phyloP scores from a whole-genome alignment of 2,888 invertebrate species.

The Netelia fuscicornis region DNA sequence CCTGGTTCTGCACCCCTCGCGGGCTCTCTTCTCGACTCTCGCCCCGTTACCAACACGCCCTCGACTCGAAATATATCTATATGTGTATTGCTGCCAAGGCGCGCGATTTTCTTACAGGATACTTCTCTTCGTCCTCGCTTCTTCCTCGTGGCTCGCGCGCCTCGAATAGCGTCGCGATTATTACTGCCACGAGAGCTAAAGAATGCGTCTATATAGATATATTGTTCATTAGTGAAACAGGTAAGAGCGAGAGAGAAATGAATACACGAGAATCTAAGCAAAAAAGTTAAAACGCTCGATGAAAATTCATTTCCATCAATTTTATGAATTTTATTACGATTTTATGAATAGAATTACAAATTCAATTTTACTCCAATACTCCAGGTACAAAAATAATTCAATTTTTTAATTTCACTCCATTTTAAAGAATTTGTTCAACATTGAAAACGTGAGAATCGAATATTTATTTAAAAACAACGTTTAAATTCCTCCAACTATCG shows the following conservation, averaged over 20 bases:
- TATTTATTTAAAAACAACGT: neutral
- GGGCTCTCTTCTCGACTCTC: constrained; percentile 32
- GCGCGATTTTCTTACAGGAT: constrained; percentile 38
- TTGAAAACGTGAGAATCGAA: neutral
- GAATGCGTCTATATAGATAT: constrained; percentile 32
- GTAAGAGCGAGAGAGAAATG: constrained; percentile 31
- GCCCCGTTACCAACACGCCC: constrained; percentile 49
- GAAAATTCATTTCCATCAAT: too few relatives aligned
- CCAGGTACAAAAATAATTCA: too few relatives aligned
- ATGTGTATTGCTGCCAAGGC: constrained; percentile 30
- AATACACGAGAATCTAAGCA: constrained; percentile 29
- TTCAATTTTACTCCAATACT: too few relatives aligned
- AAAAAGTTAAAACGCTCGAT: constrained; percentile 4
- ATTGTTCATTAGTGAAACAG: constrained; percentile 9
- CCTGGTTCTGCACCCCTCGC: constrained; percentile 52
- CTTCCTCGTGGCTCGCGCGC: constrained; percentile 36
- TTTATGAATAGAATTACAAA: too few relatives aligned
- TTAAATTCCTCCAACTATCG: neutral
- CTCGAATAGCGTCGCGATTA: constrained; percentile 45
- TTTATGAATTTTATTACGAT: too few relatives aligned
- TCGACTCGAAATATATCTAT: constrained; percentile 28
- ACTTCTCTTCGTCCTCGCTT: constrained; percentile 30
- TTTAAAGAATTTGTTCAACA: neutral
- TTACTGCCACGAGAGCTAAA: constrained; percentile 36
- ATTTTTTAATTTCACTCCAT: neutral